Evolutionary conservation across 2,888 invertebrate species (phyloP).

Genomic region (Apotomis capreana): DNA sequence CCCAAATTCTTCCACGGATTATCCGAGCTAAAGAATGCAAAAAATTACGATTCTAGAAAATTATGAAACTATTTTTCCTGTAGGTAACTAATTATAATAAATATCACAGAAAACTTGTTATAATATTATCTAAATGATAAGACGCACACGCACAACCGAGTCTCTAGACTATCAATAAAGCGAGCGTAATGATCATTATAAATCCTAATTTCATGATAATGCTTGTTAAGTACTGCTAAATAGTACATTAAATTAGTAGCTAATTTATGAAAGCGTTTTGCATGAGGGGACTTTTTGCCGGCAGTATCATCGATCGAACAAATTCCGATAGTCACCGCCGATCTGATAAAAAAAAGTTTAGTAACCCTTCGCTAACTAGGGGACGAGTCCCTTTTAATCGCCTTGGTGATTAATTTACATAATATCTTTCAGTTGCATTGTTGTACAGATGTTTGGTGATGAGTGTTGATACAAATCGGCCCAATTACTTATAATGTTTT

Average conservation of each 20-base stretch:
- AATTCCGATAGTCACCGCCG: slow-evolving; percentile 63
- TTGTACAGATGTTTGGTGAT: slow-evolving; percentile 37
- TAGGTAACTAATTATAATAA: no score
- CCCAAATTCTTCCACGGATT: no score
- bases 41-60: no score
- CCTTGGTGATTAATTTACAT: slow-evolving; percentile 74
- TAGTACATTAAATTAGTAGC: slow-evolving; percentile 31
- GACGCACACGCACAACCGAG: no score
- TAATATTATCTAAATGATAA: no score
- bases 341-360: slow-evolving; percentile 58
- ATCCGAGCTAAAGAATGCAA: no score
- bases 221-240: slow-evolving; percentile 21
- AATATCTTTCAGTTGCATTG: slow-evolving; percentile 62
- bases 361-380: slow-evolving; percentile 58
- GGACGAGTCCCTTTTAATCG: slow-evolving; percentile 66
- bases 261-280: slow-evolving; percentile 33
- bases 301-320: slow-evolving; percentile 63
- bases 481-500: slow-evolving; percentile 23
- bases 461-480: slow-evolving; percentile 33
- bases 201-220: slow-evolving; percentile 18
- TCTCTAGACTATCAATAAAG: not conserved
- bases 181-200: not conserved
- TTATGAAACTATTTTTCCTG: no score
- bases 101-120: no score
- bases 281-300: slow-evolving; percentile 51